Base-by-base conservation (phyloP, 2,888 invertebrate species). In the Noctua comes region DNA sequence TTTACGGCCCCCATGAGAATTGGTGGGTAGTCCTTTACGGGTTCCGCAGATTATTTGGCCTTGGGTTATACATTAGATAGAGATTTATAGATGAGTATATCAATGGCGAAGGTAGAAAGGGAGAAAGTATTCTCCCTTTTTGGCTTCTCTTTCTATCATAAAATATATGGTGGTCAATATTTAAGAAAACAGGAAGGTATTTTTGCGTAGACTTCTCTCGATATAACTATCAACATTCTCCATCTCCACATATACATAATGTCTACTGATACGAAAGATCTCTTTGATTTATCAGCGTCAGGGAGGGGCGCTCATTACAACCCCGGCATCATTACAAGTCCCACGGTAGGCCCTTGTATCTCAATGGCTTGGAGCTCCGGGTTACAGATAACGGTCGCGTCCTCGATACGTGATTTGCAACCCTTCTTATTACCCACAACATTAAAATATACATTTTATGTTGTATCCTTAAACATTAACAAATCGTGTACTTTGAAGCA, bases 291-390 rank as follows among this genome's bases (percentile, higher is more conserved):
- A 86, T 59, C 62, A 70, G 59, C 59, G 59, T 62, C 40, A 72
- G 59, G 54, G 51, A 70, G 71, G 43, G 48, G 65, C 64, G 75
- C 80, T 85, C 89, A 85, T 89, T 86, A 89, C 83, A 80, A 51
- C 78, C 64, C 66, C 79, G 54, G 46, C 79, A 64, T 87, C 86
- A 89, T 88, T 85, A 88, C 80, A 82, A 81, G 71, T 76, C 80
- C 73, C 76, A 71, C 57, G 76, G 82, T 69, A 78, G 78, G 73
- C 73, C 70, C 79, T 80, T 78, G 73, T 86, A 80, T 82, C 80
- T 84, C 85, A 74, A 83, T 72, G 68, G 69, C 75, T 80, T 21
- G 40, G 74, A 59, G 73, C 72, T 65, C 31, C 65, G 65, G 48
- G 51, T 75, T 80, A 73, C 51, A 78, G 87, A 82, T 88, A 88